Base-by-base conservation (phyloP, 2,113 vertebrate genomes). In the Nothocercus julius region DNA sequence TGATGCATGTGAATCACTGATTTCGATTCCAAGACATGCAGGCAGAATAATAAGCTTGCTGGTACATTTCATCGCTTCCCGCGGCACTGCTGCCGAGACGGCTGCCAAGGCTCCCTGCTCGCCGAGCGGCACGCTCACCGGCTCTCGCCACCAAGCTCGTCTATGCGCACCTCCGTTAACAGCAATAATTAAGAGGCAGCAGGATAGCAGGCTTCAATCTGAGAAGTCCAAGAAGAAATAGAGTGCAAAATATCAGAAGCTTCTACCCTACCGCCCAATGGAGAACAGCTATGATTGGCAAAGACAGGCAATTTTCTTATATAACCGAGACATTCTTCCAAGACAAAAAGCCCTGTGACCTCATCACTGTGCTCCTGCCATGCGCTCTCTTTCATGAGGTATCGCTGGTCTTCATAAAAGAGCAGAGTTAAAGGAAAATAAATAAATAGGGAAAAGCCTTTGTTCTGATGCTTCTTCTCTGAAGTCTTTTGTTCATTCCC, bases 111-210 rank as follows among this genome's bases (percentile, higher is more conserved):
- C 19, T 64, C n/a, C 28, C 59, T 51, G 28, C 19, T 81, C 47
- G 21, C 5, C 28, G 56, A 56, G 8, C 13, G 42, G 27, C 0
- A 0, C 11, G 5, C n/a, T 74, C 45, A 38, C 59, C 27, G 59
- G 32, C 34, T 64, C 56, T 40, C 78, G 67, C 4, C 1, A 0
- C 22, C 45, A 61, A 11, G 3, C 42, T 15, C 38, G 0, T 28
- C 45, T 64, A 13, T 2, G 32, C 10, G 45, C 32, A 45, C 38
- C 6, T 1, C 34, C 61, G 32, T 90, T 64, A 90, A 64, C 13
- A 40, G 19, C 9, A 89, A 49, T 18, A 88, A 72, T 40, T 69
- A 94, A 63, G 0, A 81, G 40, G 28, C 20, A 67, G 38, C 27
- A 92, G 47, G 44, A 34, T 47, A 82, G 88, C 1, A 10, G 1